Base-by-base conservation (phyloP, 1,140 invertebrate genomes). In the Leptinotarsa texana region DNA sequence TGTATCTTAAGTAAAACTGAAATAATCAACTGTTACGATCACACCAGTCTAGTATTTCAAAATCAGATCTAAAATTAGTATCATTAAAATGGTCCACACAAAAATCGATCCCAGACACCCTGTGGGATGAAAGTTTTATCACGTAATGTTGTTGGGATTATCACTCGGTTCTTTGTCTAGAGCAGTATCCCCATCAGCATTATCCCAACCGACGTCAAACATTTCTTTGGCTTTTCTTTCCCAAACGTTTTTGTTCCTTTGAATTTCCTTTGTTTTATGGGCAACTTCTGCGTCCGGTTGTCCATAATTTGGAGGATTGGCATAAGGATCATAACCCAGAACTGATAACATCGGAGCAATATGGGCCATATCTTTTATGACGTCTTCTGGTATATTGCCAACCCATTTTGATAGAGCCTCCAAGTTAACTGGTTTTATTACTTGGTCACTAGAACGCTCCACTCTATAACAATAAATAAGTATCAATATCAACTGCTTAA, bases 321-420 rank as follows among this genome's bases (percentile, higher is more conserved):
- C 93, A 83, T 93, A 92, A 33, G 96, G 96, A 89, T 98, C 95
- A 87, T 98, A 99, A 69, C 97, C 96, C 65, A 99, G 89, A 67
- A 92, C 91, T 21, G 92, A 91, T 63, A 97, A 89, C 96, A 98
- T 98, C 57, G 96, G 96, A 72, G 96, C 96, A 78, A 98, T 91
- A 75, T 93, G 91, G 3, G 93, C 91, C 95, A 98, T 97, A 83
- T 98, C 94, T 76, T 89, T 88, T 48, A 96, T 90, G 27, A 98
- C 96, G 86, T 98, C 96, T 24, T 91, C 89, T 24, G 97, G 97
- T 83, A 99, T 93, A 78, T 93, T 89, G 51, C 95, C 96, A 51
- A 98, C 97, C 98, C 98, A 99, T 87, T 98, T 98, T 77, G 92
- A 92, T 66, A 99, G 87, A 11, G 98, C 98, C 86, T 99, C 97